A percentile compares a stretch with the other conserved stretches of the same genome.
Conservation (phyloP, 2,888 invertebrate species). For the Athripsodes cinereus region DNA sequence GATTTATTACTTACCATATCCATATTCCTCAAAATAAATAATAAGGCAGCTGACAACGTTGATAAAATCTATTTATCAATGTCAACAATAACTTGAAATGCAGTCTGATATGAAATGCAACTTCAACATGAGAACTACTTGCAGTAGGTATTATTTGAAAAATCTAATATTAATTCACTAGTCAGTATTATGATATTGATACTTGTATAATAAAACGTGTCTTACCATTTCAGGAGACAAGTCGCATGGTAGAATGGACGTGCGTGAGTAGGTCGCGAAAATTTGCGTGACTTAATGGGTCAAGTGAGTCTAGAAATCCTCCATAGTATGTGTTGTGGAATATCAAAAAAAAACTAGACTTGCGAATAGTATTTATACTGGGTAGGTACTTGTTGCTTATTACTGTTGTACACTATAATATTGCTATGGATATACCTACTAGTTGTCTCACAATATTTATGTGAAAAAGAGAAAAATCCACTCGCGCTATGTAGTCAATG, state of each 20-base stretch:
- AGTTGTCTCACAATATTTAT: background rate
- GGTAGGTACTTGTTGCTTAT: background rate
- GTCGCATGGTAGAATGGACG: slow-evolving; percentile 6
- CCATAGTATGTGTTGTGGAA: background rate
- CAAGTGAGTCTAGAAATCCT: slow-evolving; percentile 25
- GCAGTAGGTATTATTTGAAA: too few species aligned
- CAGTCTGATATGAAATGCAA: background rate
- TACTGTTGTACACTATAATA: too few species aligned
- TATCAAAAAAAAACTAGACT: background rate
- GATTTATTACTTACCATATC: background rate
- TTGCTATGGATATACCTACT: background rate
- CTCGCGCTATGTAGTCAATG: slow-evolving; percentile 11
- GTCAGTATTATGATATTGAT: too few species aligned
- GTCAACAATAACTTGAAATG: background rate
- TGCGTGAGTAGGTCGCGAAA: slow-evolving; percentile 23
- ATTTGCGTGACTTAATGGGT: slow-evolving; percentile 28
- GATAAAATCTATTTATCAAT: background rate
- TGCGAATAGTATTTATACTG: background rate
- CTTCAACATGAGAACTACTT: background rate
- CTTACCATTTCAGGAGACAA: slow-evolving; percentile 16
- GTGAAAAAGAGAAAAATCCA: slow-evolving; percentile 19
- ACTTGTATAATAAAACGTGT: background rate
- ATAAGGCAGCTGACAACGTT: background rate
- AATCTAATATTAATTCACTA: background rate
- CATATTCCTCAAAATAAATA: too few species aligned